These are phyloP conservation scores for Martes martes DNA, from an alignment of 2,113 vertebrate species.

Conservation along the genomic window DNA sequence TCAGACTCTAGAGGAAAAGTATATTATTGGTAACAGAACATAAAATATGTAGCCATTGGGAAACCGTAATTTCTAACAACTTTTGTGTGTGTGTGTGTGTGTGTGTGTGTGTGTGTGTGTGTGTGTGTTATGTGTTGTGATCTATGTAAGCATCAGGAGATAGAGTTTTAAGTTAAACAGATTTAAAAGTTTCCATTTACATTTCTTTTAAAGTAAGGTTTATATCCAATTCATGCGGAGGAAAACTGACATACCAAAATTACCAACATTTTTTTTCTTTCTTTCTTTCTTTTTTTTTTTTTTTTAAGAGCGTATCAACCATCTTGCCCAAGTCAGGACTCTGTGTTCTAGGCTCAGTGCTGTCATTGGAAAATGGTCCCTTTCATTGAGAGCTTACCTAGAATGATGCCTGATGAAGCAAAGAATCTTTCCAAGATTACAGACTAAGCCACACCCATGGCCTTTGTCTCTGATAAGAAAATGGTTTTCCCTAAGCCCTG, in stretches of 20 bases:
- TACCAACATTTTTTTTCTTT: neutral
- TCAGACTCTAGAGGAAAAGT: neutral
- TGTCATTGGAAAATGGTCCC: neutral
- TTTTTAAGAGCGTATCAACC: neutral
- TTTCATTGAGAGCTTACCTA: neutral
- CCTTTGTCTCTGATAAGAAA: neutral
- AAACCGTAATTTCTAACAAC: neutral
- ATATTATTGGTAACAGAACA: neutral
- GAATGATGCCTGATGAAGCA: neutral
- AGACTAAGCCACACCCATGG: neutral
- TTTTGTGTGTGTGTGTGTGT: neutral
- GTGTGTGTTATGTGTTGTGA: neutral
- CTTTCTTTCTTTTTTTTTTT: no score
- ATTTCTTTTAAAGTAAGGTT: neutral
- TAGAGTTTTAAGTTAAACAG: neutral
- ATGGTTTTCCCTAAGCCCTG: neutral
- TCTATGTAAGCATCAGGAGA: neutral
- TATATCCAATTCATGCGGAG: neutral
- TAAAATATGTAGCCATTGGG: neutral
- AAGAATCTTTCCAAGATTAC: neutral
- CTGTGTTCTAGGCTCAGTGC: neutral
- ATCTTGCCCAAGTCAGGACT: neutral
- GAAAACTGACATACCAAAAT: neutral
- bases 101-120: neutral
- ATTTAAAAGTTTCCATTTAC: slow-evolving; percentile 11